phyloP scores from a whole-genome alignment of 2,113 vertebrate genomes.

The Amphiprion percula region DNA sequence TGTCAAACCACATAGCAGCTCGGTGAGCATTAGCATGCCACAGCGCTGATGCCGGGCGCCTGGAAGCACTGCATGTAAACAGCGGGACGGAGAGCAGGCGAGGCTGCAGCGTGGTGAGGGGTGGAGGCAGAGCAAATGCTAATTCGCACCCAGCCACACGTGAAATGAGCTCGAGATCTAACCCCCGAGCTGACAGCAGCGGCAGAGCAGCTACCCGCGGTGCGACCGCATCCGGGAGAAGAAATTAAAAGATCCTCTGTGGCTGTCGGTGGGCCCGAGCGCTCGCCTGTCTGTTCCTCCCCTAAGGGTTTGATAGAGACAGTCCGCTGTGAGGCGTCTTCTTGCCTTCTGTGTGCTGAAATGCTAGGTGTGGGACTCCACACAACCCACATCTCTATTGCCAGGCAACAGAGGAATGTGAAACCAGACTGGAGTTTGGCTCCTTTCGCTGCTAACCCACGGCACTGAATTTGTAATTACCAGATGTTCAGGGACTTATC shows the following conservation, averaged over 20 bases:
- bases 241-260: constrained; percentile 77
- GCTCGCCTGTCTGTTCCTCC: constrained; percentile 47
- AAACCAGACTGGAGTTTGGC: constrained; percentile 65
- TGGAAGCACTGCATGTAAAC: constrained; percentile 59
- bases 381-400: constrained; percentile 70
- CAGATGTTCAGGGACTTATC: constrained; percentile 78
- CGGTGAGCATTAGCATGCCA: constrained; percentile 52
- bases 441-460: constrained; percentile 61
- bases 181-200: constrained; percentile 69
- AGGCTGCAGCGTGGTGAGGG: constrained; percentile 52
- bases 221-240: constrained; percentile 66
- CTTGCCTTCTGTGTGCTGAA: constrained; percentile 52
- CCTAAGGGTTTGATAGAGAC: constrained; percentile 53
- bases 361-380: constrained; percentile 74
- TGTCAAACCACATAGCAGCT: constrained; percentile 52
- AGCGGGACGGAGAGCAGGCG: constrained; percentile 39
- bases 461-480: constrained; percentile 72
- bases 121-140: constrained; percentile 78
- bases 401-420: constrained; percentile 71
- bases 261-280: constrained; percentile 53
- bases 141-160: constrained; percentile 86
- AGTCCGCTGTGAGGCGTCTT: constrained; percentile 52
- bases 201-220: constrained; percentile 63
- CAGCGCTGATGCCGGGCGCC: constrained; percentile 41
- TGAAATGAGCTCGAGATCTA: constrained; percentile 85